These are phyloP conservation scores for Ditula angustiorana DNA, from an alignment of 2,888 invertebrate species.

Conservation along the genomic window DNA sequence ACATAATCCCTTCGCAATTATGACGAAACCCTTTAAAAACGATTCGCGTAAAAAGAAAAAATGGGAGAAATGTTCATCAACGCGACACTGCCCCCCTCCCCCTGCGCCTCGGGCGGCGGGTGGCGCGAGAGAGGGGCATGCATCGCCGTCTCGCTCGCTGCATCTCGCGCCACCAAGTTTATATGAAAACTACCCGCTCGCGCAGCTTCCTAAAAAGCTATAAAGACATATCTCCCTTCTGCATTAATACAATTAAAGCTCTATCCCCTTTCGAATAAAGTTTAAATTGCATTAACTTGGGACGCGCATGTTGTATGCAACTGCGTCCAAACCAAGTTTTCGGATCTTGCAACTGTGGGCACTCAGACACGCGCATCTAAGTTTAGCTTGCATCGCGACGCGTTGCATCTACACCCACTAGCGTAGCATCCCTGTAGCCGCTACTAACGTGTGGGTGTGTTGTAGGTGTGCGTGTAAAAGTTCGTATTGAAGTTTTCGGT, in stretches of 20 bases:
- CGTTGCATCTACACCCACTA: conserved; percentile 74
- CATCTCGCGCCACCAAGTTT: conserved; percentile 82
- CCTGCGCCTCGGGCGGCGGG: conserved; percentile 76
- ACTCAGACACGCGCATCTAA: conserved; percentile 69
- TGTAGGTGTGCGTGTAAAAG: conserved; percentile 72
- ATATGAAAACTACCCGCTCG: conserved; percentile 84
- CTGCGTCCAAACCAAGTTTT: conserved; percentile 66
- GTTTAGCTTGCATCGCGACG: conserved; percentile 73
- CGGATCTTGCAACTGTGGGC: conserved; percentile 77
- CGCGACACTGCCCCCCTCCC: conserved; percentile 74
- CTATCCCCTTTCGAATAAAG: conserved; percentile 22
- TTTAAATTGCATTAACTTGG: conserved; percentile 22
- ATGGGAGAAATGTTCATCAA: conserved; percentile 85
- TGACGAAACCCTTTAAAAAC: conserved; percentile 85
- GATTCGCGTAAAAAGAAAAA: conserved; percentile 84
- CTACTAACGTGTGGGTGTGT: conserved; percentile 51
- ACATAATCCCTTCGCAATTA: conserved; percentile 83
- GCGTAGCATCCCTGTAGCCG: conserved; percentile 61
- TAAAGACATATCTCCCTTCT: conserved; percentile 51
- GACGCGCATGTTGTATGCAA: conserved; percentile 48
- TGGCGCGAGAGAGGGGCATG: conserved; percentile 63
- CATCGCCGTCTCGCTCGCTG: conserved; percentile 64
- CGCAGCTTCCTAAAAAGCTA: conserved; percentile 57
- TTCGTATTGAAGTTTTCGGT: conserved; percentile 83
- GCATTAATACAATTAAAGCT: conserved; percentile 41